A percentile compares a stretch with the other conserved stretches of the same genome.
Evolutionary conservation across 2,113 vertebrate genomes (phyloP).

Genomic region (Alexandromys fortis): DNA sequence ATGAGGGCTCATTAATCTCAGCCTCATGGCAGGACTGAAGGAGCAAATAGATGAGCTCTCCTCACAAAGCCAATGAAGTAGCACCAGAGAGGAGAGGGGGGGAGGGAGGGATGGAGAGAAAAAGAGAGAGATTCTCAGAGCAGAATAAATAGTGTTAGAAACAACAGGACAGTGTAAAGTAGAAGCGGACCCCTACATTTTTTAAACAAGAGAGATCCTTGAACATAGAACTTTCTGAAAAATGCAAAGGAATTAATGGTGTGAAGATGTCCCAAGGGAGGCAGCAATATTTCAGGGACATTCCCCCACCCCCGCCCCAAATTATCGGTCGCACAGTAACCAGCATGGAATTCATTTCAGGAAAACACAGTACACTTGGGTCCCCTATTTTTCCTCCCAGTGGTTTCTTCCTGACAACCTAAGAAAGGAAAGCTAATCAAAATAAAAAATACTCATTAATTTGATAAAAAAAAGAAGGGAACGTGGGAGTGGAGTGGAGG

Average conservation of each 20-base stretch:
- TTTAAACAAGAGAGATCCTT: background rate
- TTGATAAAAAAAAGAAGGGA: background rate
- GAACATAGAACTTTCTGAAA: constrained; percentile 27
- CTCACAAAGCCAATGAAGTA: background rate
- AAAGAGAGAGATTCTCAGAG: background rate
- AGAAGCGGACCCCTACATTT: background rate
- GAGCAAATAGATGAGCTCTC: constrained; percentile 25
- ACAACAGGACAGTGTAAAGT: background rate
- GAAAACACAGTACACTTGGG: constrained; percentile 45
- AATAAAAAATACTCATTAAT: background rate
- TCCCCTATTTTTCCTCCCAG: background rate
- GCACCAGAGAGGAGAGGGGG: background rate
- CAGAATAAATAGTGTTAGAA: background rate
- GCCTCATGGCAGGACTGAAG: background rate
- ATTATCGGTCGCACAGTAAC: constrained; percentile 43
- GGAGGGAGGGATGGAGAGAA: background rate
- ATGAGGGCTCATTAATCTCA: constrained; percentile 26
- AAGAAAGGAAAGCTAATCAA: background rate
- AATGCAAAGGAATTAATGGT: background rate
- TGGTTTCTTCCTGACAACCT: background rate
- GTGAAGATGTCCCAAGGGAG: constrained; percentile 45
- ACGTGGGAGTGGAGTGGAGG: background rate
- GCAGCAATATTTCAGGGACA: constrained; percentile 62
- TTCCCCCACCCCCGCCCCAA: background rate
- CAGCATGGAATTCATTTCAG: constrained; percentile 24